Conservation (phyloP, 2,888 invertebrate species). For the Drosophila nigricruria region DNA sequence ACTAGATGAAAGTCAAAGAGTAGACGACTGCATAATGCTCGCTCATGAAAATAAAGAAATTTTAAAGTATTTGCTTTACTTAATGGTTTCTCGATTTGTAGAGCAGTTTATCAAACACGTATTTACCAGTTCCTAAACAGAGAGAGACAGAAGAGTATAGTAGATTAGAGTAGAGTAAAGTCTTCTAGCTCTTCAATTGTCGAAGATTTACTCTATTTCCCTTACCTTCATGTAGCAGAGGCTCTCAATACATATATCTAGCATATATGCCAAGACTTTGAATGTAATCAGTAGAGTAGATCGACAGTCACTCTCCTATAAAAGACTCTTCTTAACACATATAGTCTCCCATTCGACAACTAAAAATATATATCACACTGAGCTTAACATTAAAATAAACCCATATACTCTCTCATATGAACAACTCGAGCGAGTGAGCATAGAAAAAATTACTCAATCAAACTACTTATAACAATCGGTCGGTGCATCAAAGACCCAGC, state of each 20-base stretch:
- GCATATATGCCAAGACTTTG: no score
- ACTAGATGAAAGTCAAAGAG: not conserved
- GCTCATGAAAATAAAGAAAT: not conserved
- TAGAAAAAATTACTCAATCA: slow-evolving; percentile 72
- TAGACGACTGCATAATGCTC: not conserved
- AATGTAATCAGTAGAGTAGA: no score
- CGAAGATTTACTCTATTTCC: no score
- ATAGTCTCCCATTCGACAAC: not conserved
- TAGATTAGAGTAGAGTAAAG: not conserved
- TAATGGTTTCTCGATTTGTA: no score
- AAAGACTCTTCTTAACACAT: no score
- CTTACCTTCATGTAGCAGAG: no score
- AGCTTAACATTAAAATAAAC: not conserved
- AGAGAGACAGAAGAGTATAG: not conserved
- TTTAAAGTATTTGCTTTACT: no score
- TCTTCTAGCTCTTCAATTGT: no score
- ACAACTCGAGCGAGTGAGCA: slow-evolving; percentile 1
- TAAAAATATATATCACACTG: not conserved
- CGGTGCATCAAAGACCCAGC: slow-evolving; percentile 63
- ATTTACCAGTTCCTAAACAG: no score
- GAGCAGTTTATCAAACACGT: no score
- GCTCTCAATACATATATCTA: no score
- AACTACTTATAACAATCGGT: slow-evolving; percentile 32
- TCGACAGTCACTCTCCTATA: no score
- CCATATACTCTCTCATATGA: not conserved